Percentiles rank a stretch among this genome's conserved stretches.
phyloP scores from a whole-genome alignment of 2,888 invertebrate genomes.

The Polydrusus tereticollis region DNA sequence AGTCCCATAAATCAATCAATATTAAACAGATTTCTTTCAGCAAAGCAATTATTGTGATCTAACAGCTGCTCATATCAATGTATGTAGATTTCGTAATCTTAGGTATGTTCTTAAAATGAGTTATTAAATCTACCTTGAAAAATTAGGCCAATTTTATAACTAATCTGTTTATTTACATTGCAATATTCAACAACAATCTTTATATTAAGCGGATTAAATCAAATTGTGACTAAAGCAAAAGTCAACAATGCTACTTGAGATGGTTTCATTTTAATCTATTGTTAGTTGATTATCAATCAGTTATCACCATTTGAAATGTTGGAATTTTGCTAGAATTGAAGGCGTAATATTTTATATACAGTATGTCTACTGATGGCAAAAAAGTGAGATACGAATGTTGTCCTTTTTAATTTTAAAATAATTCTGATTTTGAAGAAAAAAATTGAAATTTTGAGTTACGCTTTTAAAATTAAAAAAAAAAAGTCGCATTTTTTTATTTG shows the following conservation, averaged over 20 bases:
- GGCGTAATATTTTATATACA: no score
- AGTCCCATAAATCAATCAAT: slow-evolving; percentile 28
- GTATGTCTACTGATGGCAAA: no score
- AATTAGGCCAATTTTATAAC: slow-evolving; percentile 38
- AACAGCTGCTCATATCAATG: slow-evolving; percentile 20
- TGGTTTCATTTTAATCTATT: not conserved
- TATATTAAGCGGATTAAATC: slow-evolving; percentile 18
- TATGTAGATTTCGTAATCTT: slow-evolving; percentile 31
- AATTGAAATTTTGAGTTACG: no score
- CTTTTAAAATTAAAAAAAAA: no score
- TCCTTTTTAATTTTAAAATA: no score
- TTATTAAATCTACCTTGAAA: slow-evolving; percentile 45
- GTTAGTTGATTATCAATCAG: not conserved
- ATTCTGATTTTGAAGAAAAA: no score
- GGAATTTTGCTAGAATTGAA: no score
- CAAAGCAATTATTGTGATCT: slow-evolving; percentile 22
- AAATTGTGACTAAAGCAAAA: not conserved
- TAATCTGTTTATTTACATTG: slow-evolving; percentile 33
- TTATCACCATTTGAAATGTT: no score
- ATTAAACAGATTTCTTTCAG: slow-evolving; percentile 19
- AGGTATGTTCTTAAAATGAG: slow-evolving; percentile 32
- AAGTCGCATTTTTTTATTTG: no score
- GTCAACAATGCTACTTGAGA: not conserved
- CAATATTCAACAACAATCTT: slow-evolving; percentile 17
- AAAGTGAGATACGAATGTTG: no score